phyloP scores from a whole-genome alignment of 2,888 invertebrate genomes.

The Tenthredo amoena region DNA sequence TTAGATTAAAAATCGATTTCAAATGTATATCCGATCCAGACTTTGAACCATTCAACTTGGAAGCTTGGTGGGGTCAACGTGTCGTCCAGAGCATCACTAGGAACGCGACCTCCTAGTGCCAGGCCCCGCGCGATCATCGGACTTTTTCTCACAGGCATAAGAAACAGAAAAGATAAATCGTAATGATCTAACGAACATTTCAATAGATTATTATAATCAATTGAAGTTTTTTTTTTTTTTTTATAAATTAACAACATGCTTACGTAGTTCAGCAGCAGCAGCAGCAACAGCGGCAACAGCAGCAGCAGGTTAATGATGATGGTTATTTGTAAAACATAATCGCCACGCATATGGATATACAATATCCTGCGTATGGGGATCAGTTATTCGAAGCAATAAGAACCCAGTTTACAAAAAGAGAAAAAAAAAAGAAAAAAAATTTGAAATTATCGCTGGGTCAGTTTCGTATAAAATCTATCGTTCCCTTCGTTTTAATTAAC shows the following conservation, averaged over 20 bases:
- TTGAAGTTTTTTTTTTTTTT: neutral
- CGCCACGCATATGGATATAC: neutral
- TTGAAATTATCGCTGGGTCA: constrained; percentile 23
- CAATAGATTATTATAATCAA: constrained; percentile 18
- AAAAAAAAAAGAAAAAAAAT: neutral
- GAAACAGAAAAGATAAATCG: constrained; percentile 72
- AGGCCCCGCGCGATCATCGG: constrained; percentile 71
- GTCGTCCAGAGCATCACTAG: constrained; percentile 83
- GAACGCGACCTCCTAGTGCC: constrained; percentile 76
- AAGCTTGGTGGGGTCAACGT: constrained; percentile 88
- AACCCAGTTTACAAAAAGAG: neutral
- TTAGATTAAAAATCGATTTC: constrained; percentile 20
- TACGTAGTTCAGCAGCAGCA: constrained; percentile 7
- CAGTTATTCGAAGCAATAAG: neutral
- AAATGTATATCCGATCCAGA: constrained; percentile 78
- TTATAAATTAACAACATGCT: neutral
- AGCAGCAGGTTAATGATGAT: neutral
- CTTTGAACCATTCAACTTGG: constrained; percentile 89
- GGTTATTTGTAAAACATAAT: constrained; percentile 2
- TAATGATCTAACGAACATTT: constrained; percentile 52
- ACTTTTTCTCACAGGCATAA: constrained; percentile 75
- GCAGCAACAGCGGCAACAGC: neutral
- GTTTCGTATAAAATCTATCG: constrained; percentile 5
- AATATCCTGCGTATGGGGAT: constrained; percentile 18
- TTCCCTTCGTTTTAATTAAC: neutral